Evolutionary conservation across 2,797 vertebrate genomes (phyloP), one percentile per base, ranked within the genome.

Genomic region (Xenops minutus): DNA sequence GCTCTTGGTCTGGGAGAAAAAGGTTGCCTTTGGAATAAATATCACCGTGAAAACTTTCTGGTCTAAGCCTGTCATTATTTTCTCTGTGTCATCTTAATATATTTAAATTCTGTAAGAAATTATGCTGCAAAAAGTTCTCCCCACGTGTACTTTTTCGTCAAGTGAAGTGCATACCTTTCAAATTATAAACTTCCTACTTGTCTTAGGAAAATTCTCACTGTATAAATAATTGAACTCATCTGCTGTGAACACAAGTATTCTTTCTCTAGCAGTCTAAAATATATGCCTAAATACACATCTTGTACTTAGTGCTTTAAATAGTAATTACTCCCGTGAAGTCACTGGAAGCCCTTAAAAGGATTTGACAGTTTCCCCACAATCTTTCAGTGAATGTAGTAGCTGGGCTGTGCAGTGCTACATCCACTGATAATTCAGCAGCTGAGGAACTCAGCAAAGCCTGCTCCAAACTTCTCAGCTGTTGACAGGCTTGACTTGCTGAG

Each of bases 391-490:
- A 77, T 94, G 77, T 93, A 96, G 92, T 95, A 93, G 97, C 92
- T 87, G 95, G 78, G 94, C 93, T 95, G 69, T 75, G 88, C 87
- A 78, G 85, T 88, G 94, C 96, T 94, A 10, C 96, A 96, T 93
- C 95, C 97, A 96, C 98, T 97, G 98, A 98, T 97, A 98, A 98
- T 97, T 98, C 98, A 98, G 99, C 99, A 99, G 99, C 99, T 98
- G 95, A 96, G 97, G 98, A 98, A 97, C 98, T 98, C 82, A 71
- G 97, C 95, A 97, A 97, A 97, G 97, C 96, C 93, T 96, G 97
- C 97, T 97, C 97, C 98, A 98, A 98, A 98, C 98, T 98, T 97
- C 98, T 99, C 99, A 99, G 98, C 98, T 99, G 99, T 98, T 98
- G 97, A 98, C 98, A 98, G 98, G 98, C 98, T 98, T 98, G 98